Evolutionary conservation across 2,113 vertebrate genomes (phyloP), one percentile per base, ranked within the genome.

Genomic region (Trogon surrucura): DNA sequence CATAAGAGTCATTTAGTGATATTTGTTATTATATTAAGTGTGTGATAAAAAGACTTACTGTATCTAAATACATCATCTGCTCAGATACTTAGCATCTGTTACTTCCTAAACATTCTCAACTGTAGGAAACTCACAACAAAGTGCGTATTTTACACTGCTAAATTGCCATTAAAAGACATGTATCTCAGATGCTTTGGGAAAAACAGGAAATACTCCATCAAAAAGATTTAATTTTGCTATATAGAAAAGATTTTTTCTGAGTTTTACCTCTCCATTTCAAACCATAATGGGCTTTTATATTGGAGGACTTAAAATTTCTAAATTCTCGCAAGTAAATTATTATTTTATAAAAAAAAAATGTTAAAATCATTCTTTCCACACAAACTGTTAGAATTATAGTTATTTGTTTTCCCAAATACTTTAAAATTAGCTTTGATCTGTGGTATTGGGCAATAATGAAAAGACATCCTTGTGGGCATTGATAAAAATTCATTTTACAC

Each of bases 401-500:
- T 3, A 17, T 2, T 16, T 18, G 81, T 64, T 70, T 65, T 38
- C 2, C 7, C 4, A 45, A 84, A 60, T 51, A 45, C 4, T 38
- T 41, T 30, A 2, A 73, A 83, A 51, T 27, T 13, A 11, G 3
- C 3, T 78, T 53, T 77, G 53, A 1, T 48, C 19, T 4, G 30
- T 30, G 7, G 1, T 27, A 38, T n/a, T 29, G 3, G 14, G 2
- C 3, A 48, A 27, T 47, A 58, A 29, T 1, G 0, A 32, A 61
- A 57, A 3, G 1, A 30, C 71, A 71, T 45, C 2, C 15, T 61
- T 61, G 38, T 44, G 60, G 15, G 51, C 6, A 65, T 25, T 7
- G n/a, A 18, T 32, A 66, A 82, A 74, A 74, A 19, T 7, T 48
- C 56, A 1, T 10, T 38, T 41, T 80, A 20, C 7, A 60, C 0